Base-by-base conservation (phyloP, 2,888 invertebrate species). In the Embidobia sp. region DNA sequence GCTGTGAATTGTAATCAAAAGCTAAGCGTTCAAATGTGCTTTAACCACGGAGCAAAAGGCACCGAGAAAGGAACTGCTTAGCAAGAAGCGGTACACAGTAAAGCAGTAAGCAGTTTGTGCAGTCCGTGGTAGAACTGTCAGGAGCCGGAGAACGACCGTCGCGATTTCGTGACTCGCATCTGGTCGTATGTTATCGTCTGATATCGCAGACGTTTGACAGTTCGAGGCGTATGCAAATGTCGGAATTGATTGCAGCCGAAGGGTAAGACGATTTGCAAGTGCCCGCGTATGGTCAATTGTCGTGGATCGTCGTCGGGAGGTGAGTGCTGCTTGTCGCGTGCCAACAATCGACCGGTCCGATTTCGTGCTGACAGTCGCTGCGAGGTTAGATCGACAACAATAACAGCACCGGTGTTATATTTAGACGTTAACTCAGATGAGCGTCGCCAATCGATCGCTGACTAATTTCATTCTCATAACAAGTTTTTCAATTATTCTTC, bases 341-440 rank as follows among this genome's bases (percentile, higher is more conserved):
- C 7, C 10, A 18, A 16, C 31, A n/a, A 31, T 48, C 16, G 31
- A 31, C 15, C 51, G 18, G 15, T 53, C 35, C 51, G 13, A 37
- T 40, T 55, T 40, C 13, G 19, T 1, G 11, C 15, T 57, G 29
- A 40, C 33, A 19, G 3, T 31, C 31, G 0, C 3, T 16, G 11
- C 1, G 29, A 55, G 55, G 55, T 55, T 57, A 57, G 31, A 44
- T 1, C 37, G 16, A 15, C 26, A 55, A 57, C 57, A 57, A 55
- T 42, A 42, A 57, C 31, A 31, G 13, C 1, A 42, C 46, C 59
- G 46, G 59, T 26, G 61, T 35, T 61, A 61, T 48, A 35, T 61
- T 61, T 61, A 61, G 61, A 61, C 15, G 13, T 61, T 61, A 61
- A 37, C 61, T 61, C 61, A 61, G 13, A 59, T 22, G 16, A 10